Percentiles rank a stretch among this genome's conserved stretches.
phyloP scores from a whole-genome alignment of 1,140 invertebrate species.

The Drosophila pandora region DNA sequence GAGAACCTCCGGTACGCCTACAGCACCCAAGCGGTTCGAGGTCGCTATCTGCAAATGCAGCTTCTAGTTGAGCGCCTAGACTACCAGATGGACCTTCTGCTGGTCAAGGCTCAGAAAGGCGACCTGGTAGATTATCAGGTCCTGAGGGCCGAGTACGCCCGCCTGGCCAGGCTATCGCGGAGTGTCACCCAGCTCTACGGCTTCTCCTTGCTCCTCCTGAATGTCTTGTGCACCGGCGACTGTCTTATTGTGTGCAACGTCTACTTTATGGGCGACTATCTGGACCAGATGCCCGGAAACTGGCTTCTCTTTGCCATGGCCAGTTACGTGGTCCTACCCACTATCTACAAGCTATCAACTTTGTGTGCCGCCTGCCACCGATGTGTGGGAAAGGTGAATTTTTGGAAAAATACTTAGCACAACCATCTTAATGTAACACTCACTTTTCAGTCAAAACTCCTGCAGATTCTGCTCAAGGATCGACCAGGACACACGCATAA shows the following conservation, averaged over 20 bases:
- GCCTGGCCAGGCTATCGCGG: slow-evolving; percentile 33
- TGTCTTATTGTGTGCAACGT: slow-evolving; percentile 56
- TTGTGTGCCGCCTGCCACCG: slow-evolving; percentile 49
- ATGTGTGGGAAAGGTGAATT: slow-evolving; percentile 40
- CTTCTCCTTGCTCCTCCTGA: slow-evolving; percentile 54
- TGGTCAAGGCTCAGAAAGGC: background rate
- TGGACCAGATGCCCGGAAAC: background rate
- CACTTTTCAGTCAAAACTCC: slow-evolving; percentile 15
- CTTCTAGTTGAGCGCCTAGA: slow-evolving; percentile 53
- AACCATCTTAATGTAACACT: background rate
- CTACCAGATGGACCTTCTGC: slow-evolving; percentile 31
- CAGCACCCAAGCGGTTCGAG: slow-evolving; percentile 53
- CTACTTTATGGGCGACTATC: slow-evolving; percentile 43
- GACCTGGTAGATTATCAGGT: slow-evolving; percentile 8
- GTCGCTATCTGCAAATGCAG: slow-evolving; percentile 55
- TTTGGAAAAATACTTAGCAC: background rate
- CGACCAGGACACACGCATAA: background rate
- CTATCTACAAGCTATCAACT: slow-evolving; percentile 55
- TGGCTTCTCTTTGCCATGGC: slow-evolving; percentile 39
- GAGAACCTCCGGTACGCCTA: slow-evolving; percentile 23
- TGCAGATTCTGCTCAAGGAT: slow-evolving; percentile 27
- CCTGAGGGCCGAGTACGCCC: slow-evolving; percentile 42
- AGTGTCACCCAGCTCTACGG: slow-evolving; percentile 48
- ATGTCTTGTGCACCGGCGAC: slow-evolving; percentile 63
- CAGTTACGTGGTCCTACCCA: slow-evolving; percentile 39